Evolutionary conservation across 2,113 vertebrate species (phyloP).

Genomic region (Coptodon bakossiorum): DNA sequence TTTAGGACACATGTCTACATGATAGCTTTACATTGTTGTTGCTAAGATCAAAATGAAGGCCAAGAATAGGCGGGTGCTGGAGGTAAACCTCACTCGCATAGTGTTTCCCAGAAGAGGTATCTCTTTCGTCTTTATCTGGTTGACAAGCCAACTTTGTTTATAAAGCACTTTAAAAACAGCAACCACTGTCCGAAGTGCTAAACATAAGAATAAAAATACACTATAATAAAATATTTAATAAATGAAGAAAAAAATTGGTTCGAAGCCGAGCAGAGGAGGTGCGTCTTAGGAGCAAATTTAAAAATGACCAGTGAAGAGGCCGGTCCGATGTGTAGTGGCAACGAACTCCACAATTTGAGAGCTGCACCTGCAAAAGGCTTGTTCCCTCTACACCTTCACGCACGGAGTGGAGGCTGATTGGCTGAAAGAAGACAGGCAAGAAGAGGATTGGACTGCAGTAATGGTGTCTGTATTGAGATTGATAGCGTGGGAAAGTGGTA

Average conservation of each 20-base stretch:
- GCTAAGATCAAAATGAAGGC: not conserved
- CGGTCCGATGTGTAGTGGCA: not conserved
- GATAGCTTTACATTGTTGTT: not conserved
- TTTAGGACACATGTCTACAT: not conserved
- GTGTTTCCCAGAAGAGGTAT: not conserved
- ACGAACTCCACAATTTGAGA: not conserved
- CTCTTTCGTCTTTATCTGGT: not conserved
- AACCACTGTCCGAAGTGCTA: not conserved
- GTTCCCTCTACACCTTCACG: not conserved
- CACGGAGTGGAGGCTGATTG: not conserved
- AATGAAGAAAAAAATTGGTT: not conserved
- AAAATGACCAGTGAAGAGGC: not conserved
- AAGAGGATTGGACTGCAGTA: not conserved
- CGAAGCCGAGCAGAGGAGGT: not conserved
- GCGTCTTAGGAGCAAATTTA: not conserved
- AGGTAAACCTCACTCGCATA: not conserved
- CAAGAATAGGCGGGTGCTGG: not conserved
- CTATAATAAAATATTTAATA: not conserved
- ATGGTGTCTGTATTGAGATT: not conserved
- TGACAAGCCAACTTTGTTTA: not conserved
- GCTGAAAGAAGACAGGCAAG: not conserved
- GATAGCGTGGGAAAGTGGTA: not conserved
- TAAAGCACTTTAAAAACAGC: not conserved
- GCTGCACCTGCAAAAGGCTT: not conserved
- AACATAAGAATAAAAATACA: not conserved